phyloP scores from a whole-genome alignment of 2,888 invertebrate species.

The Thalpophila matura region DNA sequence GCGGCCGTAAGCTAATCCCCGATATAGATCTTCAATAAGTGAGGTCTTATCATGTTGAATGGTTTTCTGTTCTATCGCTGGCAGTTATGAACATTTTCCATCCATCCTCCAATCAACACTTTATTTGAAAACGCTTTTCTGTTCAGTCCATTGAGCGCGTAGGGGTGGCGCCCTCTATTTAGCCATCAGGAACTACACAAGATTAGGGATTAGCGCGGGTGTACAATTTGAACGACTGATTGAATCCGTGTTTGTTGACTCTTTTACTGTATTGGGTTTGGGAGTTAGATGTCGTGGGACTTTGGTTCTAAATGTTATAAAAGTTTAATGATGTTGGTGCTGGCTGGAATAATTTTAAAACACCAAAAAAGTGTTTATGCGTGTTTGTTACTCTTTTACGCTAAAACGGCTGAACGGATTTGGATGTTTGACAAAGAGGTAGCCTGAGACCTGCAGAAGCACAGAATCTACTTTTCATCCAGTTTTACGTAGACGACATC shows the following conservation, averaged over 20 bases:
- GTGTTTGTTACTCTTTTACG: too few species aligned
- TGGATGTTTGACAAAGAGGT: too few species aligned
- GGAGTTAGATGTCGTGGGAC: slow-evolving; percentile 24
- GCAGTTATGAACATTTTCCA: slow-evolving; percentile 22
- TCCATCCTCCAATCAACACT: slow-evolving; percentile 38
- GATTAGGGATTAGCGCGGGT: slow-evolving; percentile 61
- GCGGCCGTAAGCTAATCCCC: too few species aligned
- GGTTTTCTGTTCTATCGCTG: slow-evolving; percentile 13
- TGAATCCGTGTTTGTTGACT: slow-evolving; percentile 59
- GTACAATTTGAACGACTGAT: slow-evolving; percentile 55
- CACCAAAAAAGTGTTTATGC: too few species aligned
- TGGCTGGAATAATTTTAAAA: too few species aligned
- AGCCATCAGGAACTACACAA: slow-evolving; percentile 64
- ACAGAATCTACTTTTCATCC: too few species aligned
- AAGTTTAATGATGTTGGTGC: background rate
- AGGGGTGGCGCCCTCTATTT: slow-evolving; percentile 68
- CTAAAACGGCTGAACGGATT: too few species aligned
- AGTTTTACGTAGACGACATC: too few species aligned
- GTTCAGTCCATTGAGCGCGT: slow-evolving; percentile 40
- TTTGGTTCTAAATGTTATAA: background rate
- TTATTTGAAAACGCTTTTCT: slow-evolving; percentile 40
- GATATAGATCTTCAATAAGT: background rate
- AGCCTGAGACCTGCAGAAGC: too few species aligned
- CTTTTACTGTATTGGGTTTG: slow-evolving; percentile 45
- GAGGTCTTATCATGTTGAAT: slow-evolving; percentile 6